phyloP scores from a whole-genome alignment of 1,140 invertebrate species.

The Euborellia annulipes region DNA sequence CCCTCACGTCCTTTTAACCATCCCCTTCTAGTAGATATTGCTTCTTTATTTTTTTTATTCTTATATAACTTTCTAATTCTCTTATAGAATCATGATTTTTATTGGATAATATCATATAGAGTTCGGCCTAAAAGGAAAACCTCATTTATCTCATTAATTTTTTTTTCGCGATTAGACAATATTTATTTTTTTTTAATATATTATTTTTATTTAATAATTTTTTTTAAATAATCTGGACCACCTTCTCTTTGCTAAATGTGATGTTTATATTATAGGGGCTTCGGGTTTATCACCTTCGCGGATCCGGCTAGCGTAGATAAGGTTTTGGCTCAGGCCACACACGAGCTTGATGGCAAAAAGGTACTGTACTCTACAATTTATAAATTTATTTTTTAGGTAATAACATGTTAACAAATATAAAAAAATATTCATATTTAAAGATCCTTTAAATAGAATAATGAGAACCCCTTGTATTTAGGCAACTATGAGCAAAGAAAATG shows the following conservation, averaged over 20 bases:
- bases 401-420: no score
- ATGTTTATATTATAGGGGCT: constrained; percentile 70
- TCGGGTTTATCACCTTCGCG: constrained; percentile 92
- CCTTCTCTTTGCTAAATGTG: no score
- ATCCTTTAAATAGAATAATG: no score
- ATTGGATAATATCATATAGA: no score
- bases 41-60: background rate
- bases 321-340: constrained; percentile 81
- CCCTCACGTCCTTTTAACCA: constrained; percentile 15
- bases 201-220: constrained; percentile 5
- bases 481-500: no score
- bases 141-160: constrained; percentile 13
- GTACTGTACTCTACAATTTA: constrained; percentile 30
- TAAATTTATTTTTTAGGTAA: no score
- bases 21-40: constrained; percentile 22
- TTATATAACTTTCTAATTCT: constrained; percentile 6
- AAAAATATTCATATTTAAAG: no score
- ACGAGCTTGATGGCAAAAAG: constrained; percentile 92
- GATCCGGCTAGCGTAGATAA: constrained; percentile 87
- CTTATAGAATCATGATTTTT: constrained; percentile 6
- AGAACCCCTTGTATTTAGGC: no score
- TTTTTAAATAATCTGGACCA: background rate
- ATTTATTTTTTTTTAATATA: constrained; percentile 19
- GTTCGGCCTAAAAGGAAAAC: no score
- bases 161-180: constrained; percentile 1